Base-by-base conservation (phyloP, 2,888 invertebrate genomes). In the Drosophila mercatorum region DNA sequence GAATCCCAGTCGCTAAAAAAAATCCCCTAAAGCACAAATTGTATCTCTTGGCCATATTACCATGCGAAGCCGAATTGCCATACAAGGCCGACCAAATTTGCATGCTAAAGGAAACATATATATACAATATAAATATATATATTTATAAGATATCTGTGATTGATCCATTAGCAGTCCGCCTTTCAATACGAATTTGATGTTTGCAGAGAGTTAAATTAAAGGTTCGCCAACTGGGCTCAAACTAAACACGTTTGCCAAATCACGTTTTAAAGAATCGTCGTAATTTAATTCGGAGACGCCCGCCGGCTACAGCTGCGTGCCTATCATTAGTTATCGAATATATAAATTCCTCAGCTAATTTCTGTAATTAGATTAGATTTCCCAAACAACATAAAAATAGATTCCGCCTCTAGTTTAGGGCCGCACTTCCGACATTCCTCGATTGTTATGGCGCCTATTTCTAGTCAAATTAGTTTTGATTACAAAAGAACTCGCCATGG, bases 401-500 rank as follows among this genome's bases (percentile, higher is more conserved):
- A 8, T 47, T 5, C 36, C 11, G 2, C 6, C 11, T 11, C 0
- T n/a, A 31, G n/a, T 28, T 17, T 6, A 5, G 31, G 31, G 11
- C 31, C 5, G 2, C n/a, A 49, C 73, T 73, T 66, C 74, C 68
- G 67, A 65, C 36, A 59, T 43, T 55, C 41, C 14, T 31, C 12
- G 36, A 7, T 22, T 34, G 14, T 14, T 8, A 0, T 52, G 6
- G 46, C 17, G 51, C n/a, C 43, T 8, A 14, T 22, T 11, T 7
- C 38, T 5, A 2, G 40, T 47, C 51, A n/a, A 40, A n/a, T 60
- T 12, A 11, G 7, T 10, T 52, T 43, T 36, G 12, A 17, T 64
- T 44, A 55, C 46, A 51, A 64, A 49, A 43, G 12, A 58, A 44
- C 4, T 69, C 63, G 65, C 81, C 84, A 77, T 80, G 80, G 81